Base-by-base conservation (phyloP, 2,113 vertebrate genomes). In the Leucosticte australis region DNA sequence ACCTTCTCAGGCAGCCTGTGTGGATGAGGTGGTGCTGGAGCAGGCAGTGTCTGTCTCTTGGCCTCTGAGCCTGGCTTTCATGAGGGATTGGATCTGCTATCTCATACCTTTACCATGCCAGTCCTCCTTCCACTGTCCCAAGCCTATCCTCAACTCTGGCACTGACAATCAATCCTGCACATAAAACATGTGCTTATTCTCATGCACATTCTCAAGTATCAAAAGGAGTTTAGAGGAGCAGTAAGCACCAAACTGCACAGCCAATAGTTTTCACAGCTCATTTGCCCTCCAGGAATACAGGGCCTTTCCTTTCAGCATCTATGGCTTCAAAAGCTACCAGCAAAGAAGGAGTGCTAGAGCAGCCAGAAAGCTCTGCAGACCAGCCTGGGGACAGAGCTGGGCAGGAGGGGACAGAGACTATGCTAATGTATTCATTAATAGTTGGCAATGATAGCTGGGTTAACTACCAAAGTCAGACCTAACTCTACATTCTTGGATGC, bases 161-260 rank as follows among this genome's bases (percentile, higher is more conserved):
- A 83, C 15, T 20, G 47, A 65, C 4, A 52, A 30, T 30, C 50
- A 30, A 23, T 77, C 46, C 6, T 1, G 8, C 24, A 11, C 10
- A 6, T 6, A 30, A 59, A 77, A 27, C 16, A 42, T 0, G 0
- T 41, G 39, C 39, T 41, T 41, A 41, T 41, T 41, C 39, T 41
- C 39, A 41, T 41, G 13, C 30, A 74, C 14, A 8, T 62, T 57
- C 46, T 30, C 35, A 30, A 27, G 31, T 15, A 27, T 22, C 69
- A 47, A 81, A 47, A 57, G 3, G 15, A 62, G 26, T n/a, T 69
- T 22, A 57, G 52, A 63, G 26, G 41, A 73, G 46, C 41, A 62
- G 31, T 23, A 35, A n/a, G 35, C 18, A 39, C 15, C 35, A 17
- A 47, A 11, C 22, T 62, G 46, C 64, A 37, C 26, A 70, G 64